These are phyloP conservation scores for Laspeyria flexula DNA, from an alignment of 2,888 invertebrate genomes.

Conservation along the genomic window DNA sequence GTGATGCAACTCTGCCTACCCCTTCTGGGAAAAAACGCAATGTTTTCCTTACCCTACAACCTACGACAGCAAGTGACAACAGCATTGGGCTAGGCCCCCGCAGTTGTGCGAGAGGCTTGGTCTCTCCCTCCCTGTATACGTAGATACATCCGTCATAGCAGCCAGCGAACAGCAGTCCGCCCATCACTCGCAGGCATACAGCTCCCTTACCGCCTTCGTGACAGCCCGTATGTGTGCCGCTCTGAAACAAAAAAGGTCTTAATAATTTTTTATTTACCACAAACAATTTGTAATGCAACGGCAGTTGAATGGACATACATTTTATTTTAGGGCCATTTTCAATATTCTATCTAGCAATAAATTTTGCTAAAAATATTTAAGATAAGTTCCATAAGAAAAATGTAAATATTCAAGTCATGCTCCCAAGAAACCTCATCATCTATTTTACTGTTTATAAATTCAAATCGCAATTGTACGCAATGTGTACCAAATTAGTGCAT, in stretches of 20 bases:
- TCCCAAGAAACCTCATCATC: no score
- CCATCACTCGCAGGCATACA: slow-evolving; percentile 88
- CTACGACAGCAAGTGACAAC: slow-evolving; percentile 88
- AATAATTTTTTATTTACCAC: no score
- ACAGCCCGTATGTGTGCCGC: slow-evolving; percentile 86
- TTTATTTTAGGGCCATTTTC: no score
- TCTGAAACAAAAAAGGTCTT: slow-evolving; percentile 82
- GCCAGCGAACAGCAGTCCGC: slow-evolving; percentile 88
- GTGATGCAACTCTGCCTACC: no score
- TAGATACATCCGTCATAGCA: slow-evolving; percentile 93
- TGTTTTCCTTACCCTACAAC: slow-evolving; percentile 54
- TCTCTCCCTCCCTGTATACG: slow-evolving; percentile 86
- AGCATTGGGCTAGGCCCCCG: slow-evolving; percentile 90
- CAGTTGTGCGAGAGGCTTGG: slow-evolving; percentile 87
- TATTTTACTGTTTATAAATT: not conserved
- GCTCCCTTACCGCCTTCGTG: slow-evolving; percentile 90
- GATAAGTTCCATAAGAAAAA: no score
- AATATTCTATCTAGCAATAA: no score
- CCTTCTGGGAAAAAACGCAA: not conserved
- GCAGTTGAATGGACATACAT: no score
- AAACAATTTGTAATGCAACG: no score
- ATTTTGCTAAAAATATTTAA: no score
- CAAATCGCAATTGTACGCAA: no score
- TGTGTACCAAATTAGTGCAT: no score
- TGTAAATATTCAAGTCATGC: not conserved